Percentiles rank a stretch among this genome's conserved stretches.
Evolutionary conservation across 1,140 invertebrate genomes (phyloP).

Genomic region (Polyergus mexicanus): DNA sequence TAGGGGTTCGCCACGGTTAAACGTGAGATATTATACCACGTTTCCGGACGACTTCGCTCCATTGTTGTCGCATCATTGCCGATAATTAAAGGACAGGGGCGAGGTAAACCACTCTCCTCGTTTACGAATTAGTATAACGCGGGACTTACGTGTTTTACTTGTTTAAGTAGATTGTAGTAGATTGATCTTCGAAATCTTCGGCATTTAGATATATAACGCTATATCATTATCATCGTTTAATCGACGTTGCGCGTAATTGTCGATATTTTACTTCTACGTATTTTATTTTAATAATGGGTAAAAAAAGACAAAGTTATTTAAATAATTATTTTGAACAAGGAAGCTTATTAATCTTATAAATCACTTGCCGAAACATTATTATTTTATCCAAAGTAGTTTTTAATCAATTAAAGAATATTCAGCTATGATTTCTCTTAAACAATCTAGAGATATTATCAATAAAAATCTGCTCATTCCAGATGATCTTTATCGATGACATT

Average conservation of each 20-base stretch:
- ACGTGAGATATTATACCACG: conserved; percentile 67
- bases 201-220: neutral
- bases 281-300: neutral
- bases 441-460: conserved; percentile 20
- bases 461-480: conserved; percentile 35
- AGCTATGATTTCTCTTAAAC: neutral
- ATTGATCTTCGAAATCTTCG: neutral
- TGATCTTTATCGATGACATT: conserved; percentile 16
- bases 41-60: conserved; percentile 60
- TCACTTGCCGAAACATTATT: neutral
- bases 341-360: neutral
- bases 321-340: neutral
- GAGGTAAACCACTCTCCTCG: conserved; percentile 3
- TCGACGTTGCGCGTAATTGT: neutral
- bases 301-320: neutral
- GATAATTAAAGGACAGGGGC: conserved; percentile 67
- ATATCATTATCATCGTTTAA: neutral
- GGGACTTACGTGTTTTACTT: neutral
- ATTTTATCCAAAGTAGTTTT: neutral
- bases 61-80: conserved; percentile 72
- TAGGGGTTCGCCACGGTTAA: conserved; percentile 66
- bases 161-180: conserved; percentile 3
- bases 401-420: neutral
- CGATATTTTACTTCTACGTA: neutral
- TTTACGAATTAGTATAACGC: conserved; percentile 24